These are phyloP conservation scores for Belonocnema kinseyi DNA, from an alignment of 1,140 invertebrate species.

Conservation along the genomic window DNA sequence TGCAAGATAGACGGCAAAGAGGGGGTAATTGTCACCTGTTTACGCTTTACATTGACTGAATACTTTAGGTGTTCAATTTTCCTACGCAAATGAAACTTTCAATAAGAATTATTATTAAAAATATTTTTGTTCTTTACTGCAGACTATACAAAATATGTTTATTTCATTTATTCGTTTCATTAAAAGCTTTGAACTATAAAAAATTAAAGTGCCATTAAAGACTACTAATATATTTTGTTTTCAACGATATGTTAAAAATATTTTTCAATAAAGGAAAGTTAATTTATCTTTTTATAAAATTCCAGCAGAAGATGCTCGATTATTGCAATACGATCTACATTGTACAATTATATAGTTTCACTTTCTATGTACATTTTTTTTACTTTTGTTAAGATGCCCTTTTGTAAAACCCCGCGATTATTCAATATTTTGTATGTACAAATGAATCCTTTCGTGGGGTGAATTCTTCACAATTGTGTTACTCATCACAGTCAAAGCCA, in stretches of 20 bases:
- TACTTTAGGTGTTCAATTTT: neutral
- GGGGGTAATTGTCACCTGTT: neutral
- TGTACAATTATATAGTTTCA: neutral
- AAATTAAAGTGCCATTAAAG: too few species aligned
- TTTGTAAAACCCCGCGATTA: neutral
- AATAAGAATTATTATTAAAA: neutral
- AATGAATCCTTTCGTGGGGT: neutral
- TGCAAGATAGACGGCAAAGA: neutral
- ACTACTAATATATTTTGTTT: too few species aligned
- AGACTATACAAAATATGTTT: slow-evolving; percentile 12
- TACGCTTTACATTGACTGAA: neutral
- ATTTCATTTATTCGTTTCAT: neutral
- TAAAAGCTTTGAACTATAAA: neutral
- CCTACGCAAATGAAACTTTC: neutral
- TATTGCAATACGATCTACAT: neutral
- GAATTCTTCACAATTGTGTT: neutral
- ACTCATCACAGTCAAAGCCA: slow-evolving; percentile 1
- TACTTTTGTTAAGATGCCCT: neutral
- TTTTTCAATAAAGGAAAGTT: neutral
- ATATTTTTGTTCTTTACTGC: neutral
- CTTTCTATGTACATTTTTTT: slow-evolving; percentile 12
- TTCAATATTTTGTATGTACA: neutral
- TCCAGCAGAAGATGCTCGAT: neutral
- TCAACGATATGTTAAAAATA: too few species aligned
- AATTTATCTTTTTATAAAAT: neutral